Evolutionary conservation across 2,113 vertebrate genomes (phyloP).

Genomic region (Cryptotis parvus): DNA sequence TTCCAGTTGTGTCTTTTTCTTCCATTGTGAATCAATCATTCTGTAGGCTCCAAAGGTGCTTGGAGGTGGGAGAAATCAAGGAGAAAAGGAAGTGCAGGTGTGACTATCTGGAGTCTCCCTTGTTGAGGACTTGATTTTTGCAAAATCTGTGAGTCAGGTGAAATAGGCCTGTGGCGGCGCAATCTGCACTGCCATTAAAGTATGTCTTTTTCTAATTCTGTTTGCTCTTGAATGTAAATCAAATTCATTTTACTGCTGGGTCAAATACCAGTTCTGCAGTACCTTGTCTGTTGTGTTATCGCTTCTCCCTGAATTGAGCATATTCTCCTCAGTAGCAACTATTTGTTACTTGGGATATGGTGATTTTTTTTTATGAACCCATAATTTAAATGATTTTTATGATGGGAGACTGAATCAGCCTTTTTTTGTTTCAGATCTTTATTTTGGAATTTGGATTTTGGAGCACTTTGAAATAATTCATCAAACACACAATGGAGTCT

Average conservation of each 20-base stretch:
- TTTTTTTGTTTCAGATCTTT: slow-evolving; percentile 23
- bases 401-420: not conserved
- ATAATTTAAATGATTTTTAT: slow-evolving; percentile 13
- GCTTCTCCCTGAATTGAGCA: not conserved
- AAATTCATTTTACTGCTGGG: not conserved
- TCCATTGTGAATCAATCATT: not conserved
- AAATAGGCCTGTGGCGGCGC: not conserved
- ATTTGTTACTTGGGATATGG: slow-evolving; percentile 27
- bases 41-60: not conserved
- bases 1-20: not conserved
- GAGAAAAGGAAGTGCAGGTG: not conserved
- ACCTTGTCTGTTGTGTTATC: not conserved
- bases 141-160: not conserved
- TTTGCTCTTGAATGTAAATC: not conserved
- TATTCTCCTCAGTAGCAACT: not conserved
- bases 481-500: not conserved
- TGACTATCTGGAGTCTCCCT: not conserved
- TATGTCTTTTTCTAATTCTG: slow-evolving; percentile 13
- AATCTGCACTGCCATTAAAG: not conserved
- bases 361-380: slow-evolving; percentile 29
- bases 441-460: not conserved
- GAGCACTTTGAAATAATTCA: slow-evolving; percentile 19
- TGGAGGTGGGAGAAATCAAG: not conserved
- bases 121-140: not conserved
- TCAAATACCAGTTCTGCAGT: not conserved